phyloP scores from a whole-genome alignment of 1,140 invertebrate genomes.

The Drosophila watanabei region DNA sequence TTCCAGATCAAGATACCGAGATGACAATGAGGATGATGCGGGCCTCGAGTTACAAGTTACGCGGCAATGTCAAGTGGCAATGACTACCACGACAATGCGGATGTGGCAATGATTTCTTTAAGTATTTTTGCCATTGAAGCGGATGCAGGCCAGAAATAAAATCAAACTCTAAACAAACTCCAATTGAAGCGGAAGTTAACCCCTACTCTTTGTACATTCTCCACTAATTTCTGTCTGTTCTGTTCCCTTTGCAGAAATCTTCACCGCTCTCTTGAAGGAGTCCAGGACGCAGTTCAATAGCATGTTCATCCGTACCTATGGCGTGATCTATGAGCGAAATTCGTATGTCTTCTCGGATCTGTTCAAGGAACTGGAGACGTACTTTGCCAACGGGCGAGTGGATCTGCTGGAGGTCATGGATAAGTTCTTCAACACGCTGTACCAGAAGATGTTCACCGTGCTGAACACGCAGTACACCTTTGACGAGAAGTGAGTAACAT shows the following conservation, averaged over 20 bases:
- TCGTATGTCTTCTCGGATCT: slow-evolving; percentile 96
- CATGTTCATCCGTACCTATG: slow-evolving; percentile 98
- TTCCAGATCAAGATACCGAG: slow-evolving; percentile 5
- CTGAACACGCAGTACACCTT: slow-evolving; percentile 96
- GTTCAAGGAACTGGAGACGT: slow-evolving; percentile 95
- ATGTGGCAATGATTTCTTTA: slow-evolving; percentile 56
- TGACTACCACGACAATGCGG: slow-evolving; percentile 62
- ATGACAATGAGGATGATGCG: slow-evolving; percentile 52
- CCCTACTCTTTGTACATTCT: slow-evolving; percentile 26
- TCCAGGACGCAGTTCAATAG: slow-evolving; percentile 95
- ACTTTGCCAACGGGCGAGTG: slow-evolving; percentile 93
- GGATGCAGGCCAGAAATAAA: slow-evolving; percentile 69
- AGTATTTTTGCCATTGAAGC: slow-evolving; percentile 40
- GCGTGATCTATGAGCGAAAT: slow-evolving; percentile 97
- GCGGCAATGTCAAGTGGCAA: slow-evolving; percentile 58
- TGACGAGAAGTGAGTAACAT: slow-evolving; percentile 91
- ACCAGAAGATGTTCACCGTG: slow-evolving; percentile 98
- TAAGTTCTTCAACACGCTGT: slow-evolving; percentile 96
- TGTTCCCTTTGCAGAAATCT: slow-evolving; percentile 90
- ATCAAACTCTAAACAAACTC: slow-evolving; percentile 51
- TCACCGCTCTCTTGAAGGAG: slow-evolving; percentile 92
- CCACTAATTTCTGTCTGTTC: slow-evolving; percentile 23
- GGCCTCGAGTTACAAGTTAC: slow-evolving; percentile 53
- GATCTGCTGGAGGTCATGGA: slow-evolving; percentile 95
- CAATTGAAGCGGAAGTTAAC: slow-evolving; percentile 52